Evolutionary conservation across 2,888 invertebrate species (phyloP).

Genomic region (Acanthopleura granulata): DNA sequence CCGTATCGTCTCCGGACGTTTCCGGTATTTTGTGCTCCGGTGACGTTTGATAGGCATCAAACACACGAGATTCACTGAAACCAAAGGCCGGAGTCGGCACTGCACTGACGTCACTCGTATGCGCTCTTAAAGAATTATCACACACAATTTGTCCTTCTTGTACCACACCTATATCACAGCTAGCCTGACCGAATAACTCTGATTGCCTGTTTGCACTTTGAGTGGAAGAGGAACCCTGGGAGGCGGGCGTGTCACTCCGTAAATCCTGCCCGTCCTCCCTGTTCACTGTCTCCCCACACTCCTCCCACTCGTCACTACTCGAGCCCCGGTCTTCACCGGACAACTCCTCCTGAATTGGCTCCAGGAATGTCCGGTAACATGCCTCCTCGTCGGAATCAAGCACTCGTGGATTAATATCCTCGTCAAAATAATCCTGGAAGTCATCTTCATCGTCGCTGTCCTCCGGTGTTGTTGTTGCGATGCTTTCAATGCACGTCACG

Average conservation of each 20-base stretch:
- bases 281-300: constrained; percentile 2
- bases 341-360: constrained; percentile 60
- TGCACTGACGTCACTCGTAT: background rate
- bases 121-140: background rate
- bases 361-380: constrained; percentile 42
- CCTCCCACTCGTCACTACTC: constrained; percentile 24
- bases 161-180: background rate
- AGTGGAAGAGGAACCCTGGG: background rate
- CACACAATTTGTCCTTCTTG: background rate
- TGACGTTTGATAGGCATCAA: background rate
- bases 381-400: constrained; percentile 50
- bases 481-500: background rate
- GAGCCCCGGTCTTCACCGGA: constrained; percentile 42
- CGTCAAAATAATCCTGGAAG: constrained; percentile 22
- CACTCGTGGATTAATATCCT: constrained; percentile 35
- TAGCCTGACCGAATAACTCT: background rate
- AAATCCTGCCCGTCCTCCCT: background rate
- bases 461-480: background rate
- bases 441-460: background rate
- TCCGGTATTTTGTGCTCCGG: constrained; percentile 8
- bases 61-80: constrained; percentile 2
- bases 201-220: background rate
- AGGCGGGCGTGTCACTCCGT: background rate
- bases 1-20: background rate
- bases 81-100: background rate